Evolutionary conservation across 2,888 invertebrate genomes (phyloP).

Genomic region (Fragum fragum): DNA sequence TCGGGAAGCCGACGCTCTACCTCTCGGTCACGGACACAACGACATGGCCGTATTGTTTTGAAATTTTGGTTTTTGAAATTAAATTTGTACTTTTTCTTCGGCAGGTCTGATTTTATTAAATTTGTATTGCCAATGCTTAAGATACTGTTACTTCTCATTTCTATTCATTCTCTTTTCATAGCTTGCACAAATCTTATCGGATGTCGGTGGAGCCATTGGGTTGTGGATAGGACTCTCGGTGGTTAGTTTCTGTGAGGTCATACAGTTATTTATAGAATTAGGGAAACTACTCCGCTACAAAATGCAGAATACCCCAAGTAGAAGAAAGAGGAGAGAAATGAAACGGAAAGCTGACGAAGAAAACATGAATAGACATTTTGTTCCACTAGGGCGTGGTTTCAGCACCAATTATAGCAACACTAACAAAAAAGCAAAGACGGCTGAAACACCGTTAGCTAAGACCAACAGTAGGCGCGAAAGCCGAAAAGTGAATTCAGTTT

Average conservation of each 20-base stretch:
- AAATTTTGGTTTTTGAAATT: too few species aligned
- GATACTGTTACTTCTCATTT: too few species aligned
- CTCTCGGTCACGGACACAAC: too few species aligned
- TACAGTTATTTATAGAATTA: constrained; percentile 69
- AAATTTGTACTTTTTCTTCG: too few species aligned
- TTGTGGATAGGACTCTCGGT: constrained; percentile 74
- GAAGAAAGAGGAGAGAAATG: not conserved
- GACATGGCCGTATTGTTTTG: too few species aligned
- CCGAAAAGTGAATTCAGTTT: not conserved
- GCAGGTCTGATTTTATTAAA: too few species aligned
- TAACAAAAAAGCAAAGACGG: not conserved
- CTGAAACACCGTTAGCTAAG: not conserved
- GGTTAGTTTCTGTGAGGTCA: constrained; percentile 69
- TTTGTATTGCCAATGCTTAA: too few species aligned
- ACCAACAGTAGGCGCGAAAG: not conserved
- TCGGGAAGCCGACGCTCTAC: too few species aligned
- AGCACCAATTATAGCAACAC: not conserved
- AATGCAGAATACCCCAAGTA: not conserved
- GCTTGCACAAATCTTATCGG: constrained; percentile 68
- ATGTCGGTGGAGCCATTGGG: constrained; percentile 74
- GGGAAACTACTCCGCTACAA: constrained; percentile 18
- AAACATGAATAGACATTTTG: not conserved
- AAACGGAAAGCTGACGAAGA: not conserved
- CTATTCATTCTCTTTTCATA: too few species aligned
- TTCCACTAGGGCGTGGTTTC: not conserved